A percentile compares a stretch with the other conserved stretches of the same genome.
These are phyloP conservation scores for Ophraella communa DNA, from an alignment of 2,888 invertebrate genomes.

Conservation along the genomic window DNA sequence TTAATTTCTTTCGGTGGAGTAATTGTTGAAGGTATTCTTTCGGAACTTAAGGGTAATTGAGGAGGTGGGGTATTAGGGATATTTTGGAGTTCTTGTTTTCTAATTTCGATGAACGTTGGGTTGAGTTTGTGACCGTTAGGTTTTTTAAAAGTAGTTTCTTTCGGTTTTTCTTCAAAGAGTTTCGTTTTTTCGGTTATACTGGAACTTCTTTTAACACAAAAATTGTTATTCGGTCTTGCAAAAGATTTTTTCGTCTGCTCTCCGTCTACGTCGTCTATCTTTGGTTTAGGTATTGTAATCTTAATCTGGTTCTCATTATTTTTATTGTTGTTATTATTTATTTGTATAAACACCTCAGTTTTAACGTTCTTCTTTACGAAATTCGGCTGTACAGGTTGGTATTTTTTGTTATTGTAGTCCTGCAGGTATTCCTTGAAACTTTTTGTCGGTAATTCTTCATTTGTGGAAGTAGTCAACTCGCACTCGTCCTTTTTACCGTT, in stretches of 20 bases:
- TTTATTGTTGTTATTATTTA: not conserved
- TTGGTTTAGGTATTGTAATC: conserved; percentile 1
- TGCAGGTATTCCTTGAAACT: conserved; percentile 45
- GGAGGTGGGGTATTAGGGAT: not conserved
- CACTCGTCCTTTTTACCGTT: conserved; percentile 45
- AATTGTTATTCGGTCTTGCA: conserved; percentile 37
- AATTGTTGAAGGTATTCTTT: too few relatives aligned
- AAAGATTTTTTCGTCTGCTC: conserved; percentile 33
- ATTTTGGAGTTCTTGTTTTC: conserved; percentile 3
- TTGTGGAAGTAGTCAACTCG: conserved; percentile 43
- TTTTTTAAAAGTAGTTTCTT: not conserved
- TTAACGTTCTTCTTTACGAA: conserved; percentile 20
- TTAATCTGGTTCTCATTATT: not conserved
- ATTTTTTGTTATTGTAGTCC: conserved; percentile 45
- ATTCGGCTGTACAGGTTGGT: conserved; percentile 43
- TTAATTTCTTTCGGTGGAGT: not conserved
- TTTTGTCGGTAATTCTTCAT: conserved; percentile 34
- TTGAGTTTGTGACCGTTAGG: not conserved
- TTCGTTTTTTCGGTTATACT: conserved; percentile 43
- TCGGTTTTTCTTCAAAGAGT: conserved; percentile 33
- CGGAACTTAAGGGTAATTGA: not conserved
- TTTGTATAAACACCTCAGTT: conserved; percentile 14
- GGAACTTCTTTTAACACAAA: conserved; percentile 31
- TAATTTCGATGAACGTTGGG: conserved; percentile 5
- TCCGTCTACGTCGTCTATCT: not conserved